Percentiles rank a stretch among this genome's conserved stretches.
These are phyloP conservation scores for Pimephales promelas DNA, from an alignment of 2,113 vertebrate species.

Conservation along the genomic window DNA sequence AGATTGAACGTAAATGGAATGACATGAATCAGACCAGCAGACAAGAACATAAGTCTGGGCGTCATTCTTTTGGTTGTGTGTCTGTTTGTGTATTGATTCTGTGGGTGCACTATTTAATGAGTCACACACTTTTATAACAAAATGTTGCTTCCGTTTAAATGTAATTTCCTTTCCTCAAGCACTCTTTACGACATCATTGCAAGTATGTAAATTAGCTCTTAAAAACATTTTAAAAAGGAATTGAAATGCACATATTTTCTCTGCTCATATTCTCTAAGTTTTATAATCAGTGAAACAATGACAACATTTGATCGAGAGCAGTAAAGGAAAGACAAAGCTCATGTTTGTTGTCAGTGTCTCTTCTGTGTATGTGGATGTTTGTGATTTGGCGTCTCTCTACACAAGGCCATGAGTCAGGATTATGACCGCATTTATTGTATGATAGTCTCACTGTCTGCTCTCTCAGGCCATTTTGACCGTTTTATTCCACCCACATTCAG, in stretches of 20 bases:
- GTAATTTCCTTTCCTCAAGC: constrained; percentile 47
- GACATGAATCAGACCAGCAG: constrained; percentile 41
- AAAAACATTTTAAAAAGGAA: constrained; percentile 33
- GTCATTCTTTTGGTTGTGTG: constrained; percentile 21
- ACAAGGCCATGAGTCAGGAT: constrained; percentile 69
- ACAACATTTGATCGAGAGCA: not conserved
- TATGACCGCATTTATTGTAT: constrained; percentile 72
- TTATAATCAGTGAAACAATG: not conserved
- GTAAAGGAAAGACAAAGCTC: constrained; percentile 35
- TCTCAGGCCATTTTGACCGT: constrained; percentile 15
- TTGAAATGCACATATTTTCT: not conserved
- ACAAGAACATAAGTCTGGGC: constrained; percentile 53
- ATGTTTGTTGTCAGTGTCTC: constrained; percentile 19
- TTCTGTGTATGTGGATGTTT: constrained; percentile 25
- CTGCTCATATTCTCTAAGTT: no score
- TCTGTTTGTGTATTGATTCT: constrained; percentile 4
- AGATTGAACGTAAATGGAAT: constrained; percentile 44
- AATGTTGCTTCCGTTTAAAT: constrained; percentile 48
- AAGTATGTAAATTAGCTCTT: constrained; percentile 54
- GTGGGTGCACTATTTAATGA: constrained; percentile 15
- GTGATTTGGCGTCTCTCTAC: constrained; percentile 53
- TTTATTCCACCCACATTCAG: constrained; percentile 40
- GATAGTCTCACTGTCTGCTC: constrained; percentile 63
- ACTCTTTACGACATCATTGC: constrained; percentile 46
- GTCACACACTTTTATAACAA: constrained; percentile 55